Conservation (phyloP, 2,888 invertebrate species). For the Thera obeliscata region DNA sequence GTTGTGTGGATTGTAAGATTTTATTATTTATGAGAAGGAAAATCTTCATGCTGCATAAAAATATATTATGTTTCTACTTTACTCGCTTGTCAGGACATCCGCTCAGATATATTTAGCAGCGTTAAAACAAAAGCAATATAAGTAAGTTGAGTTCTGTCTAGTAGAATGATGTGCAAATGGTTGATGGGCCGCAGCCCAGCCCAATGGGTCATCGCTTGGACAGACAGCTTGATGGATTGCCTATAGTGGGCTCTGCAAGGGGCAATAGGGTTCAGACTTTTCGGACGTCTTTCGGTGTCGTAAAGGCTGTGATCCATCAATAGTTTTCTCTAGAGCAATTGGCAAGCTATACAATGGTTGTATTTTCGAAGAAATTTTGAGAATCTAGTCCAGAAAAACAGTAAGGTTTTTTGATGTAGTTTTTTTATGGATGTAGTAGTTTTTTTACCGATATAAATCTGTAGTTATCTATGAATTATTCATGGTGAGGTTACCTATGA, state of each 20-base stretch:
- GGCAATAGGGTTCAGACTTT: conserved; percentile 30
- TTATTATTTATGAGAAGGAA: too few relatives aligned
- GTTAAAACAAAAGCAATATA: conserved; percentile 30
- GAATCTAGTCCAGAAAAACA: too few relatives aligned
- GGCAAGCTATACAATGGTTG: too few relatives aligned
- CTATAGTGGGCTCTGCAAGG: conserved; percentile 35
- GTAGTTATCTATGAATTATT: too few relatives aligned
- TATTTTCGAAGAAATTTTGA: too few relatives aligned
- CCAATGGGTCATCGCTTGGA: conserved; percentile 53
- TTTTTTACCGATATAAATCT: too few relatives aligned
- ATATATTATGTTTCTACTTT: not conserved
- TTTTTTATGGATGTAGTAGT: too few relatives aligned
- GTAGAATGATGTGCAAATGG: conserved; percentile 26
- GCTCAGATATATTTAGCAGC: conserved; percentile 15
- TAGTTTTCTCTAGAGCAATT: not conserved
- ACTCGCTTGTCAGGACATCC: not conserved
- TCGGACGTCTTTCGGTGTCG: conserved; percentile 14
- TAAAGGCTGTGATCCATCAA: conserved; percentile 11
- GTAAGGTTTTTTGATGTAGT: too few relatives aligned
- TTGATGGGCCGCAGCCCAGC: conserved; percentile 38
- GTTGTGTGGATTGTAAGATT: too few relatives aligned
- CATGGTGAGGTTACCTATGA: not conserved
- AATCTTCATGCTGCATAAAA: too few relatives aligned
- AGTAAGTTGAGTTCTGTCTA: conserved; percentile 23
- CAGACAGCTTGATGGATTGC: conserved; percentile 62